Conservation (phyloP, 2,113 vertebrate species). For the Rhinoderma darwinii region DNA sequence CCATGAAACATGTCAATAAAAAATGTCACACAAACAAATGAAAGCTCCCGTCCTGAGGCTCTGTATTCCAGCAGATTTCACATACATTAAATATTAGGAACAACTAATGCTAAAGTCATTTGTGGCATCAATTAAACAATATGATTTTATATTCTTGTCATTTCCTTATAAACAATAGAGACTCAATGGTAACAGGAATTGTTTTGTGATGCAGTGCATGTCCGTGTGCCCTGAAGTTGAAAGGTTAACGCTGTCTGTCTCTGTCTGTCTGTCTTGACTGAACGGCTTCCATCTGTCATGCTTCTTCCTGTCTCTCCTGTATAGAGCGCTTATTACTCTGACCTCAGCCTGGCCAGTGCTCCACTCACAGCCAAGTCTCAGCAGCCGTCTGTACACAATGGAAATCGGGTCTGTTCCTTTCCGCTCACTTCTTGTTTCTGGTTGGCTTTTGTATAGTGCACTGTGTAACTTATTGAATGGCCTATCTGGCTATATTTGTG, state of each 20-base stretch:
- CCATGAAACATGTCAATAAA: not conserved
- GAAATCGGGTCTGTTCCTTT: conserved; percentile 72
- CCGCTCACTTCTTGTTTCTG: conserved; percentile 35
- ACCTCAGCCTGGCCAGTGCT: conserved; percentile 62
- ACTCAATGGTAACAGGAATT: not conserved
- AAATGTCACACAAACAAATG: not conserved
- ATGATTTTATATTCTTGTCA: not conserved
- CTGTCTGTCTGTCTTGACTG: not conserved
- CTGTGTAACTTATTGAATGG: too few relatives aligned
- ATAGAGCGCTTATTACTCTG: conserved; percentile 68
- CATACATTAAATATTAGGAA: not conserved
- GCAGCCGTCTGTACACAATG: conserved; percentile 67
- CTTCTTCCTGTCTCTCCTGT: conserved; percentile 54
- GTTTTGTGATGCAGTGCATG: not conserved
- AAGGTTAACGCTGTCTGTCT: not conserved
- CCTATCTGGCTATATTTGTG: not conserved
- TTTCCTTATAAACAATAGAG: not conserved
- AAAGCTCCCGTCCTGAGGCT: not conserved
- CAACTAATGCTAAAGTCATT: not conserved
- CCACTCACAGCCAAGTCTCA: conserved; percentile 62
- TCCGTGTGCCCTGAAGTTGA: not conserved
- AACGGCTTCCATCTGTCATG: conserved; percentile 1
- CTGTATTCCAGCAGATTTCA: not conserved
- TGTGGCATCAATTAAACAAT: not conserved
- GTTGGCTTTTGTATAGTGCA: not conserved